These are phyloP conservation scores for Piaya cayana DNA, from an alignment of 2,113 vertebrate species.

Conservation along the genomic window DNA sequence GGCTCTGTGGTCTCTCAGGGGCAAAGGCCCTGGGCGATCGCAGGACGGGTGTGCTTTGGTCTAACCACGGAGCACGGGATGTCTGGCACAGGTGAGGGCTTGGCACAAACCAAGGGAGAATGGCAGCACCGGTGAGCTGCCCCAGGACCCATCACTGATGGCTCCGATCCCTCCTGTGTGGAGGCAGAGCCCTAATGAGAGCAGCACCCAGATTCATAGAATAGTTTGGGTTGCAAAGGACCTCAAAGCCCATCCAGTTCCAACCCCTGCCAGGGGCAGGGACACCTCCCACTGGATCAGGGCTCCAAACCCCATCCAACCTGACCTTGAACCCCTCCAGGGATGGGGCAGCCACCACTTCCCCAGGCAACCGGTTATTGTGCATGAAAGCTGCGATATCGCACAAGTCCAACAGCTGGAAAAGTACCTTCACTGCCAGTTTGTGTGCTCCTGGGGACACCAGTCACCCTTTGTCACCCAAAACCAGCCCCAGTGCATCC, in stretches of 20 bases:
- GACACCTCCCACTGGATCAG: no score
- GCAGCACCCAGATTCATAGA: not conserved
- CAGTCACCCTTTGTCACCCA: not conserved
- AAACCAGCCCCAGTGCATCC: rapidly evolving
- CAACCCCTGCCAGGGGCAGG: no score
- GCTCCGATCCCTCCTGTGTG: not conserved
- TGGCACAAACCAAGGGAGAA: not conserved
- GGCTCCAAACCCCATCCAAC: no score
- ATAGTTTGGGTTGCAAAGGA: no score
- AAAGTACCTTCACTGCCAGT: not conserved
- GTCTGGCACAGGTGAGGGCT: not conserved
- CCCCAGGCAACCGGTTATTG: not conserved
- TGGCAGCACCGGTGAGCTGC: rapidly evolving
- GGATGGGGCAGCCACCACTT: no score
- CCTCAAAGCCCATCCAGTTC: no score
- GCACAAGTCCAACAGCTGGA: not conserved
- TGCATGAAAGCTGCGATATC: rapidly evolving
- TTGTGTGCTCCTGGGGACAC: not conserved
- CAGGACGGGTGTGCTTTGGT: rapidly evolving
- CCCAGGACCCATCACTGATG: not conserved
- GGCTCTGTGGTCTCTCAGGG: not conserved
- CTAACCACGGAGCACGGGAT: not conserved
- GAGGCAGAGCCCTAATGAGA: not conserved
- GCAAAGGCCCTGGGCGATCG: not conserved
- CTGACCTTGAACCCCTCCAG: no score